phyloP scores from a whole-genome alignment of 2,797 vertebrate species.

The Pitangus sulphuratus region DNA sequence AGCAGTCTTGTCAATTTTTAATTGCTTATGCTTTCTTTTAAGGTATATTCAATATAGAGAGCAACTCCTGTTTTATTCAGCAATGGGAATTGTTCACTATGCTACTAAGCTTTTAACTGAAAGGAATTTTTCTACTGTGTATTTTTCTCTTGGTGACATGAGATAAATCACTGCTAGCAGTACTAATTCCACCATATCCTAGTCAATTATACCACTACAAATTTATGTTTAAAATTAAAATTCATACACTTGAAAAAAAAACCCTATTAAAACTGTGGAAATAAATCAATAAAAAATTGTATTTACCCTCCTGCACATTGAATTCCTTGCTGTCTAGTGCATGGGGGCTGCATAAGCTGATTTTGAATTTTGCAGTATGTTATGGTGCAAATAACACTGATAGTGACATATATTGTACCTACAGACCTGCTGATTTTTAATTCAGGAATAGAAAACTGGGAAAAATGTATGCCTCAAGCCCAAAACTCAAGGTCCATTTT shows the following conservation, averaged over 20 bases:
- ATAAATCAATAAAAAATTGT: not conserved
- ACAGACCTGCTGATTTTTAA: not conserved
- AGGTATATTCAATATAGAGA: not conserved
- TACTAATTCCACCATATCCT: not conserved
- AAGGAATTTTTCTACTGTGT: not conserved
- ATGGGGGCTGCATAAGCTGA: not conserved
- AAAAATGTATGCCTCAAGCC: rapidly evolving
- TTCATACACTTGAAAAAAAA: not conserved
- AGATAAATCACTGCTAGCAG: not conserved
- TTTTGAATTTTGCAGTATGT: not conserved
- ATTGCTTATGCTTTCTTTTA: not conserved
- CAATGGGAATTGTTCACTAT: not conserved
- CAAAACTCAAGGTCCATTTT: not conserved
- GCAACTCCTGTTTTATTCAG: not conserved
- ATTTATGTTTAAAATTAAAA: not conserved
- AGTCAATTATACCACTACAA: not conserved
- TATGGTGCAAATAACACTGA: not conserved
- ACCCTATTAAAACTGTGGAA: not conserved
- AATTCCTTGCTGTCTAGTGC: not conserved
- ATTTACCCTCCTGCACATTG: not conserved
- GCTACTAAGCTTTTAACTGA: not conserved
- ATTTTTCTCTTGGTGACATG: not conserved
- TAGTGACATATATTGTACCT: not conserved
- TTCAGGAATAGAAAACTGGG: not conserved
- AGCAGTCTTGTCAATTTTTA: slow-evolving; percentile 3